These are phyloP conservation scores for Lagodon rhomboides DNA, from an alignment of 2,797 vertebrate genomes.

Conservation along the genomic window DNA sequence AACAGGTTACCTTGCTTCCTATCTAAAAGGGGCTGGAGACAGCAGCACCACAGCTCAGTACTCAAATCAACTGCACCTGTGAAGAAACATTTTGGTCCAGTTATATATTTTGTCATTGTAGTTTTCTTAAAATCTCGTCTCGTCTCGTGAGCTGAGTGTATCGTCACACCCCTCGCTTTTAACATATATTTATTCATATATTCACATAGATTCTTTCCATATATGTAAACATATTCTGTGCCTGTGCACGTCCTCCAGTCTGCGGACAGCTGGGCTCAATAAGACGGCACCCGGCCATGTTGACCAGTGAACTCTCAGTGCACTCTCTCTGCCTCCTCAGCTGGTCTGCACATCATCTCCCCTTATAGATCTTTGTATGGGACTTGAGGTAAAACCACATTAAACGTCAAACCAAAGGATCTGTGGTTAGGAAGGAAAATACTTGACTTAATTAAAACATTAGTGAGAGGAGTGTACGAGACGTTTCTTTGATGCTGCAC, in stretches of 20 bases:
- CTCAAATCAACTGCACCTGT: too few relatives aligned
- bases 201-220: too few relatives aligned
- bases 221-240: background rate
- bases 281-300: constrained; percentile 56
- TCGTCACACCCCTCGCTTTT: too few relatives aligned
- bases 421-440: background rate
- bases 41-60: too few relatives aligned
- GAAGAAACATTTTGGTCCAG: too few relatives aligned
- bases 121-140: too few relatives aligned
- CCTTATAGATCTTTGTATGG: constrained; percentile 2
- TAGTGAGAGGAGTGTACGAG: background rate
- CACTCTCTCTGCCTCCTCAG: background rate
- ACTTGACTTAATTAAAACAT: background rate
- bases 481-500: background rate
- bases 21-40: too few relatives aligned
- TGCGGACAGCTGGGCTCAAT: constrained; percentile 44
- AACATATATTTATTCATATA: too few relatives aligned
- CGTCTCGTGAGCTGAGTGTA: too few relatives aligned
- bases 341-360: background rate
- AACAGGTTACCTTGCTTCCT: too few relatives aligned
- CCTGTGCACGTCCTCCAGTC: background rate
- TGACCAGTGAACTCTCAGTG: constrained; percentile 12
- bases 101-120: too few relatives aligned
- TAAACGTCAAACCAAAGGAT: background rate
- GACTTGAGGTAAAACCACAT: background rate